A percentile compares a stretch with the other conserved stretches of the same genome.
phyloP scores from a whole-genome alignment of 2,113 vertebrate species.

The Camelus bactrianus region DNA sequence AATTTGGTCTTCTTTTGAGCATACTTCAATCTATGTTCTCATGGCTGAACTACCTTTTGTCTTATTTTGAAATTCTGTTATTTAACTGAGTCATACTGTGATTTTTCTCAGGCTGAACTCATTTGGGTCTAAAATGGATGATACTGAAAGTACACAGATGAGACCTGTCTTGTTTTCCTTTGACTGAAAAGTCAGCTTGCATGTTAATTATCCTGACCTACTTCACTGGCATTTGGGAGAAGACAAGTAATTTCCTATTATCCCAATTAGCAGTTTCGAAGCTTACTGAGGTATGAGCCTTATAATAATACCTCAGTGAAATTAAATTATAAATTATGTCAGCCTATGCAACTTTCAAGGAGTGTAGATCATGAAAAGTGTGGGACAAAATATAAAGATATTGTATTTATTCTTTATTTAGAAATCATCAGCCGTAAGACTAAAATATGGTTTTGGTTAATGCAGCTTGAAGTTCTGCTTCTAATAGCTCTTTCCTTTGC shows the following conservation, averaged over 20 bases:
- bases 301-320: slow-evolving; percentile 62
- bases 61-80: slow-evolving; percentile 74
- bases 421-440: slow-evolving; percentile 44
- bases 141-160: slow-evolving; percentile 71
- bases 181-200: slow-evolving; percentile 75
- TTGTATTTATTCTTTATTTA: slow-evolving; percentile 31
- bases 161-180: slow-evolving; percentile 74
- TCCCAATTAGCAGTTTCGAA: slow-evolving; percentile 69
- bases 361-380: slow-evolving; percentile 52
- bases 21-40: slow-evolving; percentile 53
- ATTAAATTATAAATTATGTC: slow-evolving; percentile 69
- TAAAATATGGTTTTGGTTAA: slow-evolving; percentile 57
- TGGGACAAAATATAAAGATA: slow-evolving; percentile 61
- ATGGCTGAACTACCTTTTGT: slow-evolving; percentile 64
- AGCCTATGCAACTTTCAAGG: slow-evolving; percentile 38
- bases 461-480: slow-evolving; percentile 53
- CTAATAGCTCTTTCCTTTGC: slow-evolving; percentile 48
- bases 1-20: slow-evolving; percentile 56
- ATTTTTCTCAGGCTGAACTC: slow-evolving; percentile 69
- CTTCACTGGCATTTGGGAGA: slow-evolving; percentile 73
- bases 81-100: slow-evolving; percentile 73
- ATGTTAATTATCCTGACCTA: slow-evolving; percentile 79
- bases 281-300: slow-evolving; percentile 43
- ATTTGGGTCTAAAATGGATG: slow-evolving; percentile 71
- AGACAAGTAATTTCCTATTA: slow-evolving; percentile 77